These are phyloP conservation scores for Glomeris maerens DNA, from an alignment of 1,140 invertebrate species.

Conservation along the genomic window DNA sequence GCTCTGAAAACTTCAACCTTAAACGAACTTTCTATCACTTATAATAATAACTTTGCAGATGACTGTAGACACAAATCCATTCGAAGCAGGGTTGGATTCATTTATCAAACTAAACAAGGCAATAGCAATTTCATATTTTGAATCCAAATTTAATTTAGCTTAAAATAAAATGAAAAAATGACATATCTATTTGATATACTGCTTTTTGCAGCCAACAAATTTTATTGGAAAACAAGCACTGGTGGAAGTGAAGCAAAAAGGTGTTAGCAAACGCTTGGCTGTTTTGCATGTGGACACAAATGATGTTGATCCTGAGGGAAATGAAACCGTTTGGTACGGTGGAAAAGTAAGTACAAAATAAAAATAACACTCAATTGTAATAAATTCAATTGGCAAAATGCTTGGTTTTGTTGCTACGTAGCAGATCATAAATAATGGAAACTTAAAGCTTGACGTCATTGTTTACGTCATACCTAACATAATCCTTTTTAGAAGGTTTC, in stretches of 20 bases:
- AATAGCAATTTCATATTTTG: background rate
- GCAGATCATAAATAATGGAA: background rate
- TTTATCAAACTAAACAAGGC: constrained; percentile 28
- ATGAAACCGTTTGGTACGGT: constrained; percentile 19
- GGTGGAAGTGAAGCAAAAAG: constrained; percentile 19
- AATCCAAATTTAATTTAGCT: background rate
- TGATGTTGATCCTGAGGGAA: constrained; percentile 25
- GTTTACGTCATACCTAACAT: too few relatives aligned
- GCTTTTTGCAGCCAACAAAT: constrained; percentile 16
- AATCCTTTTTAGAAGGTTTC: too few relatives aligned
- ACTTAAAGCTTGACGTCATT: background rate
- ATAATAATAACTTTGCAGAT: constrained; percentile 26
- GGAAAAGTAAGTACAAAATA: constrained; percentile 12
- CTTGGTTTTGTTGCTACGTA: background rate
- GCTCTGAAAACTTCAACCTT: background rate
- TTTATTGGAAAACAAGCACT: constrained; percentile 27
- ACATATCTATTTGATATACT: background rate
- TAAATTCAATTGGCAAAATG: too few relatives aligned
- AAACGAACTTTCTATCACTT: background rate
- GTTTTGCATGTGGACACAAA: constrained; percentile 22
- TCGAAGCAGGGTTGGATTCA: constrained; percentile 27
- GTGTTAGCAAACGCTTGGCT: constrained; percentile 20
- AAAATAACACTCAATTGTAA: too few relatives aligned
- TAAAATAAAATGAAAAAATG: background rate
- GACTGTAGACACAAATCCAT: constrained; percentile 29